Base-by-base conservation (phyloP, 2,888 invertebrate species). In the Rhorus exstirpatorius region DNA sequence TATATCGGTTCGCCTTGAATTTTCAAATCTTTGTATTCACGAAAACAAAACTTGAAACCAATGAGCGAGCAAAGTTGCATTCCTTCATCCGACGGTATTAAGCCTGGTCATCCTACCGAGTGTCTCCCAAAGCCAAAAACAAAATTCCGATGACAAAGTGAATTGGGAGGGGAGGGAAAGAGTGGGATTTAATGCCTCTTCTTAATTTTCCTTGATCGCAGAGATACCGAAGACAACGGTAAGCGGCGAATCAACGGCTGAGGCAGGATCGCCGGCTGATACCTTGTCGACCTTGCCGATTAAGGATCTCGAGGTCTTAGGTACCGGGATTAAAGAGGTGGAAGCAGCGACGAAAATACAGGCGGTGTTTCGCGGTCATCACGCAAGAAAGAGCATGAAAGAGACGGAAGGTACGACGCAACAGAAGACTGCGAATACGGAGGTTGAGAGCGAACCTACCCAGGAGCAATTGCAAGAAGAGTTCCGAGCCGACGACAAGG, bases 341-440 rank as follows among this genome's bases (percentile, higher is more conserved):
- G 79, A 86, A 85, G 98, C 98, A 85, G 97, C 97, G 84, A 96
- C 96, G 67, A 97, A 97, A 94, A 98, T 98, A 93, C 98, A 98
- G 93, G 97, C 98, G 89, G 97, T 95, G 87, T 97, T 97, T 93
- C 95, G 97, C 89, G 97, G 97, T 75, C 97, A 97, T 93, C 94
- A 96, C 94, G 95, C 96, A 86, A 95, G 97, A 90, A 96, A 96
- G 93, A 95, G 95, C 84, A 96, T 96, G 95, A 96, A 96, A 94
- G 95, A 96, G 85, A 94, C 92, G 84, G 91, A 88, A 70, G 84
- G 85, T 61, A 85, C 90, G 83, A 84, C 86, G 89, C 93, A 91
- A 90, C 92, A 92, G 90, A 92, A 90, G 87, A 91, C 90, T 83
- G 90, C 90, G 81, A 89, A 91, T 82, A 86, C 90, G 80, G 94